Base-by-base conservation (phyloP, 1,140 invertebrate species). In the Teleogryllus occipitalis region DNA sequence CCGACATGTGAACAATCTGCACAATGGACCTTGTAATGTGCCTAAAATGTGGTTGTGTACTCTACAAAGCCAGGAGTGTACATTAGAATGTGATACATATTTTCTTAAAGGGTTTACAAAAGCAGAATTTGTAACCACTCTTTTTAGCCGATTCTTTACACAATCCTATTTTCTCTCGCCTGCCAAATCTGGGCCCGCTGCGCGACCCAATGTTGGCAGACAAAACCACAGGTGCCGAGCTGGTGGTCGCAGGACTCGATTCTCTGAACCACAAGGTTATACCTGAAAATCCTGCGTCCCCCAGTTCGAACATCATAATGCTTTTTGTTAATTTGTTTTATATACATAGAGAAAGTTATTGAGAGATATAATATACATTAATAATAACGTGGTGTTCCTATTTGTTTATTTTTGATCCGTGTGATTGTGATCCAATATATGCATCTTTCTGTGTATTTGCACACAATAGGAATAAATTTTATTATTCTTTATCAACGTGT, bases 311-410 rank as follows among this genome's bases (percentile, higher is more conserved):
- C 27, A 39, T 14, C 54, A 65, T 65, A 65, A 65, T 65, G 54
- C 54, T 65, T 65, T 65, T 65, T 65, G 54, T 65, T 65, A 65
- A 65, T 65, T 65, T 65, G 54, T 65, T 65, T 65, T 65, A 65
- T 65, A 65, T 65, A 65, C 54, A 65, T 65, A 65, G 54, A 65
- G 54, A 65, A 65, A 65, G 54, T 65, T 65, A 65, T 65, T 65
- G 54, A 65, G 54, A 65, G 54, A 65, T 65, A 65, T 65, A 65
- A 65, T 65, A 65, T 65, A 65, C 54, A 14, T 65, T 65, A 65
- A 65, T 65, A 65, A 65, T 65, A 65, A 65, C 54, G 18, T 65
- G 54, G 54, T 65, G 54, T 65, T 65, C 54, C 54, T 65, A 65
- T 65, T 65, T 65, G 54, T 65, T 65, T 65, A 65, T 10, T 65